These are phyloP conservation scores for Amiota minor DNA, from an alignment of 2,888 invertebrate genomes.

Conservation along the genomic window DNA sequence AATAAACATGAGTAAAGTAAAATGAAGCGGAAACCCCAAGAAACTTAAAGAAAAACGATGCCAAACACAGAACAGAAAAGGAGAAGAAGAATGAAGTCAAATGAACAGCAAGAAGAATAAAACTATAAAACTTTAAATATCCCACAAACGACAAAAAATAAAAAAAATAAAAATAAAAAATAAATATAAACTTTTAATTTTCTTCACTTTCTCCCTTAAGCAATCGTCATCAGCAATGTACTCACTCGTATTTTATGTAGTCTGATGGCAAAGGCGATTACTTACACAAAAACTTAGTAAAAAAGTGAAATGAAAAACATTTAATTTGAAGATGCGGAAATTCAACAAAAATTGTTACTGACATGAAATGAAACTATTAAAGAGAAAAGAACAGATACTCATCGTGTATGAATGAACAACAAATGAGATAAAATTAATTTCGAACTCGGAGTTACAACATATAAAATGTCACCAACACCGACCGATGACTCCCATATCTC, in stretches of 20 bases:
- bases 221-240: neutral
- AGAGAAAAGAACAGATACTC: neutral
- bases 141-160: neutral
- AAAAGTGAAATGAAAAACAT: neutral
- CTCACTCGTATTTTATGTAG: neutral
- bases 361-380: neutral
- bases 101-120: neutral
- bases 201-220: neutral
- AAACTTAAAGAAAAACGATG: slow-evolving; percentile 5
- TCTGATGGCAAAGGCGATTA: too few relatives aligned
- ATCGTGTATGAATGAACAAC: neutral
- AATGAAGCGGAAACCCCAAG: slow-evolving; percentile 7
- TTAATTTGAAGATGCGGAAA: slow-evolving; percentile 9
- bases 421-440: neutral
- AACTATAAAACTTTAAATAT: slow-evolving; percentile 14
- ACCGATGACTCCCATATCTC: too few relatives aligned
- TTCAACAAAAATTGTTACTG: slow-evolving; percentile 18
- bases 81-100: neutral
- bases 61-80: neutral
- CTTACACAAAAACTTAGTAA: neutral
- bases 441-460: neutral
- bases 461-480: too few relatives aligned
- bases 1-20: neutral
- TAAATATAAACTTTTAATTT: neutral
- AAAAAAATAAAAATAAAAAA: too few relatives aligned